Base-by-base conservation (phyloP, 2,888 invertebrate species). In the Lepetodrilus schrolli region DNA sequence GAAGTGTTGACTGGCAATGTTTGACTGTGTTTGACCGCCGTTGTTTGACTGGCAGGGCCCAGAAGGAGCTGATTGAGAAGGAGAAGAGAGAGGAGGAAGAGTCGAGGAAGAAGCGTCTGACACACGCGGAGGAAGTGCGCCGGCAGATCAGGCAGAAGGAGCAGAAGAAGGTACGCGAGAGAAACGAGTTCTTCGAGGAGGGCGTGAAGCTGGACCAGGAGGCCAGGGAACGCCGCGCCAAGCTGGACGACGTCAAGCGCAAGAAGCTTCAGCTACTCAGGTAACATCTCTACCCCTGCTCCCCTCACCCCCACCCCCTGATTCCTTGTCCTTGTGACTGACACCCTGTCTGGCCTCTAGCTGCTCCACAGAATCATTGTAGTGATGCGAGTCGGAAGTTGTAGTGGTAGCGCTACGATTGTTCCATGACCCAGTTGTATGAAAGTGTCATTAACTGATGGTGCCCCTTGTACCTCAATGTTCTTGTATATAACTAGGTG, bases 131-230 rank as follows among this genome's bases (percentile, higher is more conserved):
- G 30, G 88, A 90, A 21, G 87, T 90, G 5, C 83, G 89, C 3
- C 43, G 78, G 10, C 91, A 91, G 84, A 91, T 91, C 73, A 75
- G 87, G 21, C 83, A 88, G 79, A 90, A 90, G 79, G 90, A 91
- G 75, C 85, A 87, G 66, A 80, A 84, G 36, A 83, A 86, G 30
- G 83, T 91, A n/a, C 76, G 84, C 1, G 88, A 90, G 65, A 81
- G 90, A 36, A 89, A 88, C 70, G 83, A 85, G 13, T 91, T 90
- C 87, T 91, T 91, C 74, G 89, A 90, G 78, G 91, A 91, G 80
- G 91, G 90, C 13, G 86, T 88, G 2, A 86, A 87, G 73, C 78
- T 90, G 71, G 89, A 89, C 70, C 90, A 90, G 78, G 90, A 91
- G 80, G 90, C 90, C 0, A 77, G 86, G 65, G 80, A 80, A 58